phyloP scores from a whole-genome alignment of 2,797 vertebrate genomes.

The Thalassophryne amazonica region DNA sequence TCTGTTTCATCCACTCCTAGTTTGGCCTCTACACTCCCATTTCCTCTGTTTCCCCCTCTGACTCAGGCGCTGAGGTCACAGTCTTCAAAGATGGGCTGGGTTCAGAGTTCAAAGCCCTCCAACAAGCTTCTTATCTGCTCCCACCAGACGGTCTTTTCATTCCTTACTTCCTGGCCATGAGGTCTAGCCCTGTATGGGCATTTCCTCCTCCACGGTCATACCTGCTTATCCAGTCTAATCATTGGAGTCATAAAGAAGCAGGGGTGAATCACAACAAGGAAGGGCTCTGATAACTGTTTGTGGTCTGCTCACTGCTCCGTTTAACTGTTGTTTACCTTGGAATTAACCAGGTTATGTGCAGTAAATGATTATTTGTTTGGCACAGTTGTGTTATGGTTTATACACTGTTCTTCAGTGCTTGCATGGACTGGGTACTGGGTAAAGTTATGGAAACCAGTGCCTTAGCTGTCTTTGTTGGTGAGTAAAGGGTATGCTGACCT shows the following conservation, averaged over 20 bases:
- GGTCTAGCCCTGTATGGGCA: conserved; percentile 45
- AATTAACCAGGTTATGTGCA: conserved; percentile 25
- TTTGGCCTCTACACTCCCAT: not conserved
- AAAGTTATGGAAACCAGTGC: too few species aligned
- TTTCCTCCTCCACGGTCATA: conserved; percentile 38
- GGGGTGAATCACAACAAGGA: conserved; percentile 29
- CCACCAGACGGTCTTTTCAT: conserved; percentile 48
- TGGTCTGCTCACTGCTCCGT: too few species aligned
- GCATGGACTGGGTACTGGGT: too few species aligned
- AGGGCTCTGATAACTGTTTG: conserved; percentile 32
- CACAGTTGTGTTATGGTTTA: conserved; percentile 34
- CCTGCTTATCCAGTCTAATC: conserved; percentile 28
- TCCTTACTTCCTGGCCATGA: conserved; percentile 45
- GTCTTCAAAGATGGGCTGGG: conserved; percentile 42
- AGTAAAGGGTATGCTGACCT: too few species aligned
- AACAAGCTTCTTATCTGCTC: conserved; percentile 54
- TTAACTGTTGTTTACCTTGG: too few species aligned
- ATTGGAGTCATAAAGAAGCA: conserved; percentile 32
- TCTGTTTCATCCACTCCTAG: conserved; percentile 33
- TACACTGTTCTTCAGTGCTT: too few species aligned
- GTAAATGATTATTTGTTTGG: conserved; percentile 54
- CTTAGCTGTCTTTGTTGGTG: too few species aligned
- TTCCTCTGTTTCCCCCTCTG: conserved; percentile 18
- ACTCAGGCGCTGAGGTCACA: conserved; percentile 47
- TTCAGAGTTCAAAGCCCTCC: conserved; percentile 58